Percentiles rank a stretch among this genome's conserved stretches.
Conservation (phyloP, 2,113 vertebrate genomes). For the Galemys pyrenaicus region DNA sequence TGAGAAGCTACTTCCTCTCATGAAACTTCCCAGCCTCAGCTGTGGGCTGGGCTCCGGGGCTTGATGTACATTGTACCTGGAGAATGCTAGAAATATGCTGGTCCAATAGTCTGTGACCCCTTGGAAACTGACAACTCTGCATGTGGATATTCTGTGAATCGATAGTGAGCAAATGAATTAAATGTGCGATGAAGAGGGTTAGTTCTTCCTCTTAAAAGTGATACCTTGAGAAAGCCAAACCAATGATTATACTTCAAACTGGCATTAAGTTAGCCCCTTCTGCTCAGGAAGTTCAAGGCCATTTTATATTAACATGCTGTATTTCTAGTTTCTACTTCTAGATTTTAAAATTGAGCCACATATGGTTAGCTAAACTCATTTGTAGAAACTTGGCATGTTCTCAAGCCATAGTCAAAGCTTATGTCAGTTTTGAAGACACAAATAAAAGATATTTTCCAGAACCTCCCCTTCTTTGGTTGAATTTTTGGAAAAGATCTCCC, state of each 20-base stretch:
- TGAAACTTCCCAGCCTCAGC: conserved; percentile 31
- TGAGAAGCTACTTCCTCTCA: conserved; percentile 49
- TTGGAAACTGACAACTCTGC: neutral
- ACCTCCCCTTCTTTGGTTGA: conserved; percentile 51
- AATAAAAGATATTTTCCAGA: conserved; percentile 63
- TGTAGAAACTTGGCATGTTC: conserved; percentile 71
- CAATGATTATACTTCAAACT: neutral
- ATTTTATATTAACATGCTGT: conserved; percentile 25
- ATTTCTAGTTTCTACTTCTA: conserved; percentile 57
- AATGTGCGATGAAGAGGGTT: neutral
- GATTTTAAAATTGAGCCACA: conserved; percentile 44
- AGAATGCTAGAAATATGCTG: neutral
- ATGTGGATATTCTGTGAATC: neutral
- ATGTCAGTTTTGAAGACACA: conserved; percentile 73
- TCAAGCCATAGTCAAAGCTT: conserved; percentile 70
- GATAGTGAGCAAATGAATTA: neutral
- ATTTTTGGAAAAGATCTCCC: conserved; percentile 70
- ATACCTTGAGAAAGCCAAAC: neutral
- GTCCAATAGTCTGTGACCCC: neutral
- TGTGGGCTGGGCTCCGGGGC: neutral
- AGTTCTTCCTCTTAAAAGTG: neutral
- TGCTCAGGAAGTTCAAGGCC: conserved; percentile 32
- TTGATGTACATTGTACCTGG: neutral
- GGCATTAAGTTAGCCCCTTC: neutral
- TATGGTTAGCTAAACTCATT: conserved; percentile 72